These are phyloP conservation scores for Troides aeacus DNA, from an alignment of 2,888 invertebrate genomes.

Conservation along the genomic window DNA sequence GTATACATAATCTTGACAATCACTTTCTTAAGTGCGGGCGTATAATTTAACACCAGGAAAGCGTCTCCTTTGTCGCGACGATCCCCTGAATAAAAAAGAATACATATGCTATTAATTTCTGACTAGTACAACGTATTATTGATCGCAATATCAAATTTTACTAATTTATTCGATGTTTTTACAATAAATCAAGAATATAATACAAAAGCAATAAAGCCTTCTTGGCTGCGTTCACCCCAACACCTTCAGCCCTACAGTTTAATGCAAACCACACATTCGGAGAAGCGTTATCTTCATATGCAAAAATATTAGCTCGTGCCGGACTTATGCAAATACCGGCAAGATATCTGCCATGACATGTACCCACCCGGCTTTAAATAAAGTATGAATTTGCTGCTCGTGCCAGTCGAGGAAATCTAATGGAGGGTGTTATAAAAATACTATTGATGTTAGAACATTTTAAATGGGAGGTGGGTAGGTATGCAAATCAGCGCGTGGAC, in stretches of 20 bases:
- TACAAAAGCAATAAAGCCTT: conserved; percentile 48
- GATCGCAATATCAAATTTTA: background rate
- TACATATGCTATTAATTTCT: too few species aligned
- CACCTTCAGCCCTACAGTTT: conserved; percentile 32
- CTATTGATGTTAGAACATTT: conserved; percentile 63
- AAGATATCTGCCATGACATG: conserved; percentile 60
- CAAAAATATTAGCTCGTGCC: conserved; percentile 77
- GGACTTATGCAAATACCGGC: conserved; percentile 71
- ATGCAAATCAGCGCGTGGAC: conserved; percentile 77
- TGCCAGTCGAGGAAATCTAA: conserved; percentile 58
- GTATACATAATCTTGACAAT: too few species aligned
- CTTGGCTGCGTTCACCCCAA: conserved; percentile 18
- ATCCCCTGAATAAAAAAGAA: too few species aligned
- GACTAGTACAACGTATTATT: background rate
- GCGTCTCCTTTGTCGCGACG: too few species aligned
- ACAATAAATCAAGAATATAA: conserved; percentile 41
- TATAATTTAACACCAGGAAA: too few species aligned
- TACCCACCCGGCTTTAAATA: conserved; percentile 54
- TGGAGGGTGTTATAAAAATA: conserved; percentile 53
- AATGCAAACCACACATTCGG: conserved; percentile 54
- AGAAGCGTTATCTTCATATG: conserved; percentile 73
- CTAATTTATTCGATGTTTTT: background rate
- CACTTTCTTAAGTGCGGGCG: too few species aligned
- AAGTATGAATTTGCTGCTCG: conserved; percentile 56
- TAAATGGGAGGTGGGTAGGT: conserved; percentile 63